These are phyloP conservation scores for Neodon shergylaensis DNA, from an alignment of 2,113 vertebrate genomes.

Conservation along the genomic window DNA sequence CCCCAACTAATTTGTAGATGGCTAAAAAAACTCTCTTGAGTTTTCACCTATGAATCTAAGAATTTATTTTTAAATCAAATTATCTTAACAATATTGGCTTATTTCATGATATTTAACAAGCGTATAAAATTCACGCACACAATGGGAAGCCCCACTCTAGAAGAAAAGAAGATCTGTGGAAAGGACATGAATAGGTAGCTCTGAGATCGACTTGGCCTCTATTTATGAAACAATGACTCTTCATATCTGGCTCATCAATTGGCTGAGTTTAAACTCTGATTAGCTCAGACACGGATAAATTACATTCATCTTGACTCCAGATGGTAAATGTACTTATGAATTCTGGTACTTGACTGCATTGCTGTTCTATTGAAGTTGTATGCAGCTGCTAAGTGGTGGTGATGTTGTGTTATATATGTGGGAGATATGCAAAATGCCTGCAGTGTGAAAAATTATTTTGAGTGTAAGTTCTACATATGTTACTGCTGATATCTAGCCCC, in stretches of 20 bases:
- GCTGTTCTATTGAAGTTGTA: constrained; percentile 61
- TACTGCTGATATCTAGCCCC: constrained; percentile 24
- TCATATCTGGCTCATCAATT: background rate
- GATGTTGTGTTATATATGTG: background rate
- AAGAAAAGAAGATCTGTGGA: background rate
- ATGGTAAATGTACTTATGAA: constrained; percentile 68
- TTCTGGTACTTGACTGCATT: constrained; percentile 57
- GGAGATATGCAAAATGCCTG: constrained; percentile 46
- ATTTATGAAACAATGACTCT: constrained; percentile 66
- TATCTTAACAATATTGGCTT: constrained; percentile 37
- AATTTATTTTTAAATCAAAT: constrained; percentile 24
- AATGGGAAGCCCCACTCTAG: background rate
- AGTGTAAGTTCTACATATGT: constrained; percentile 14
- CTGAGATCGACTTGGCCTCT: background rate
- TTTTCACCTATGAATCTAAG: background rate
- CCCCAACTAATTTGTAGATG: background rate
- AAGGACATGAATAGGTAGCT: constrained; percentile 17
- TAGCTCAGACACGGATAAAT: constrained; percentile 68
- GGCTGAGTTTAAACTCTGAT: constrained; percentile 64
- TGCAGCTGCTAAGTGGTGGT: constrained; percentile 47
- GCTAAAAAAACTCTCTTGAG: background rate
- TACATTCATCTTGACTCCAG: constrained; percentile 63
- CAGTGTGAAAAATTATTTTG: constrained; percentile 39
- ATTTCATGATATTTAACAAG: constrained; percentile 51
- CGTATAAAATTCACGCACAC: background rate